phyloP scores from a whole-genome alignment of 2,888 invertebrate species.

The Phytoseiulus persimilis region DNA sequence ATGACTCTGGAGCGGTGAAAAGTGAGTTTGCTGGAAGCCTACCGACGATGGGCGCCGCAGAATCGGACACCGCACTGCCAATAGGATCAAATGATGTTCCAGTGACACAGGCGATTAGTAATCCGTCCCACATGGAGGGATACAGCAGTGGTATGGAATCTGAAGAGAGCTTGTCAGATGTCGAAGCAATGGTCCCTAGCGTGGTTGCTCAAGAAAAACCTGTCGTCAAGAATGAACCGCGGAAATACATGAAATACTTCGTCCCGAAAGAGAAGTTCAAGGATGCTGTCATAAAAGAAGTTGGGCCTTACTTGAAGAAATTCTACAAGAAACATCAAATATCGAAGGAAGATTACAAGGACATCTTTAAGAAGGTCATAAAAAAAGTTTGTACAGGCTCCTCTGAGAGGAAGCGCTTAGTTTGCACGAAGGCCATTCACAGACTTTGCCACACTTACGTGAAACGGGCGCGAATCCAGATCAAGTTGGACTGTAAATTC shows the following conservation, averaged over 20 bases:
- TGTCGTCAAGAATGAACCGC: not conserved
- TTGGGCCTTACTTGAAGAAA: slow-evolving; percentile 29
- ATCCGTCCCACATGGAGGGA: not conserved
- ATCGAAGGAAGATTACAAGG: slow-evolving; percentile 32
- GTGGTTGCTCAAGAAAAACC: not conserved
- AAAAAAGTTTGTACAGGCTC: slow-evolving; percentile 29
- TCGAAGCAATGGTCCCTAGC: not conserved
- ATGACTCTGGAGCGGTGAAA: too few species aligned
- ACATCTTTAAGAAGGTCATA: slow-evolving; percentile 22
- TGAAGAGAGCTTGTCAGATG: not conserved
- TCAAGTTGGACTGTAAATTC: slow-evolving; percentile 20
- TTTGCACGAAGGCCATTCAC: slow-evolving; percentile 6
- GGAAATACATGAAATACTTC: not conserved
- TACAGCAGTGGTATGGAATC: slow-evolving; percentile 34
- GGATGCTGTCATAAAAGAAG: slow-evolving; percentile 20
- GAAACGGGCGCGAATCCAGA: not conserved
- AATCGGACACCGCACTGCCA: too few species aligned
- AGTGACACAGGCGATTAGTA: not conserved
- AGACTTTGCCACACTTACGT: slow-evolving; percentile 12
- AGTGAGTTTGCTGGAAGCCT: too few species aligned
- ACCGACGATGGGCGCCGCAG: too few species aligned
- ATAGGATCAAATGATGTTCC: not conserved
- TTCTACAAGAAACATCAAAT: slow-evolving; percentile 33
- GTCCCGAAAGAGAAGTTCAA: slow-evolving; percentile 17
- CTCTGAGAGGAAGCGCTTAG: not conserved